These are phyloP conservation scores for Cassiopea xamachana DNA, from an alignment of 30 jellyfish, hydroid and myxozoan species.

Conservation along the genomic window DNA sequence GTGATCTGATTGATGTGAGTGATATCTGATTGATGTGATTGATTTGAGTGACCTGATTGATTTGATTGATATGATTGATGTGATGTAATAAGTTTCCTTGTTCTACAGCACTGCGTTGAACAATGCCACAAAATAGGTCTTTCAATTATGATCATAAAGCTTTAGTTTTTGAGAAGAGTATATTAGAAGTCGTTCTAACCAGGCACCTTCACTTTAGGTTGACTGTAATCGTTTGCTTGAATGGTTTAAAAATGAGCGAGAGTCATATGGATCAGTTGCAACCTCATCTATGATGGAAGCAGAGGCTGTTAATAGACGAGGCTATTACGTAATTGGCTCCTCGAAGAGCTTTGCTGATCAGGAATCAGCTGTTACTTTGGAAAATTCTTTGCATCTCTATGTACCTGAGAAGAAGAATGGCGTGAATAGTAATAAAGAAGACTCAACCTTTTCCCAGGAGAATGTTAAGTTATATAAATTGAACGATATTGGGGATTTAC, in stretches of 20 bases:
- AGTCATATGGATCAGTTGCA: slow-evolving; percentile 84
- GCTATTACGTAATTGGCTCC: slow-evolving; percentile 72
- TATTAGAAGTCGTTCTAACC: neutral
- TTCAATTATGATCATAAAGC: too few relatives aligned
- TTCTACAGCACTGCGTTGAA: too few relatives aligned
- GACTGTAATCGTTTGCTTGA: slow-evolving; percentile 70
- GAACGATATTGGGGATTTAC: slow-evolving; percentile 75
- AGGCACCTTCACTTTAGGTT: slow-evolving; percentile 15
- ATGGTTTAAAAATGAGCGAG: slow-evolving; percentile 78
- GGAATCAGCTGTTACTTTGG: slow-evolving; percentile 22
- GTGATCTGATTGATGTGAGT: too few relatives aligned
- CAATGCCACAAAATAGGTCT: too few relatives aligned
- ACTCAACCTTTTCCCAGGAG: slow-evolving; percentile 1
- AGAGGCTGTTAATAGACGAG: slow-evolving; percentile 73
- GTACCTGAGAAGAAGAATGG: slow-evolving; percentile 47
- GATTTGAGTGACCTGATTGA: too few relatives aligned
- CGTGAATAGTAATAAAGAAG: neutral
- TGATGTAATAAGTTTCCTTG: too few relatives aligned
- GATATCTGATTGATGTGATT: too few relatives aligned
- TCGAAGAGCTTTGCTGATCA: slow-evolving; percentile 4
- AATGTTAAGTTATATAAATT: slow-evolving; percentile 31
- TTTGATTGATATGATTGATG: too few relatives aligned
- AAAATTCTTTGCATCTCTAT: slow-evolving; percentile 4
- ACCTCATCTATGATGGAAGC: slow-evolving; percentile 78
- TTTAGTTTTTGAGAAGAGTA: too few relatives aligned